Evolutionary conservation across 2,797 vertebrate species (phyloP), one percentile per base, ranked within the genome.

Genomic region (Selene dorsalis): DNA sequence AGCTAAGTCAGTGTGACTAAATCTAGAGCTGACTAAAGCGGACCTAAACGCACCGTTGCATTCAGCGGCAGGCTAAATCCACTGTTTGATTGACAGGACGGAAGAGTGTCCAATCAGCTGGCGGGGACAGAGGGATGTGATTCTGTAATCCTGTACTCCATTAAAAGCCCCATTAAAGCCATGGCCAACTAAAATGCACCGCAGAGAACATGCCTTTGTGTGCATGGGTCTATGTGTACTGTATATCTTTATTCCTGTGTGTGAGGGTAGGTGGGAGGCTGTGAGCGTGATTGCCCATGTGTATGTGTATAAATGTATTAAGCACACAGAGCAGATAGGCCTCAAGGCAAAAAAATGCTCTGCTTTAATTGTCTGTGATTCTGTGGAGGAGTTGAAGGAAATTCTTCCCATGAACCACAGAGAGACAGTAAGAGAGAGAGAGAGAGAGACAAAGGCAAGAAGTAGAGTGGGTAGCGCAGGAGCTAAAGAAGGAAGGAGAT

Each of bases 281-380:
- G 41, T 75, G 66, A 59, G 26, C 61, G 16, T 24, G 17, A 56
- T 24, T 61, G 2, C 68, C 6, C 28, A 22, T 35, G 59, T 62
- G 41, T 24, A 2, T 48, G 57, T 63, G 74, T 72, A 58, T 73
- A 61, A 67, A 60, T 75, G 83, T 80, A 82, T 80, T 77, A 79
- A 77, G 43, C 83, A 80, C 80, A 87, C 69, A 69, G 35, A 79
- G 69, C 60, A 63, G 65, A 81, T 32, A 71, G 57, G 79, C 73
- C 82, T 76, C 0, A 3, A 50, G 87, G 85, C 73, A 13, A 63
- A 74, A 45, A 47, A 47, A 79, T 52, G 71, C 81, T 73, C 22
- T 28, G 73, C 66, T 82, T 81, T 85, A 88, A 91, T 88, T 87
- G 86, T 84, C 63, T 79, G 83, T 80, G 85, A 92, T 91, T 84